A percentile compares a stretch with the other conserved stretches of the same genome.
These are phyloP conservation scores for Cyanoramphus novaezelandiae DNA, from an alignment of 2,113 vertebrate genomes.

Conservation along the genomic window DNA sequence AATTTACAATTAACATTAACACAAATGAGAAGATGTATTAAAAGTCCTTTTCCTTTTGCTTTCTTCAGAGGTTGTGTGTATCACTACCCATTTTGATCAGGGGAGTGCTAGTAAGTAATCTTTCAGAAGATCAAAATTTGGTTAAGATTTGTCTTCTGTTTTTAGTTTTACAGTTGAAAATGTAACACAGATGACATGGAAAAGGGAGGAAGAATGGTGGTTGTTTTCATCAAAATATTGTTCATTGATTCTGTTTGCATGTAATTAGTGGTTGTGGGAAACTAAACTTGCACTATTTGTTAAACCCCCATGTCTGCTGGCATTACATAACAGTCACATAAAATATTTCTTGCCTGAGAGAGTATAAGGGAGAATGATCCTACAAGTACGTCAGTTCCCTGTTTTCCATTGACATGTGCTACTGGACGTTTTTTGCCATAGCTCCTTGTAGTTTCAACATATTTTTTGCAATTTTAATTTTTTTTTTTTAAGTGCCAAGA, in stretches of 20 bases:
- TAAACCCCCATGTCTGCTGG: accelerated
- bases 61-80: neutral
- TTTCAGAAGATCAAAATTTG: neutral
- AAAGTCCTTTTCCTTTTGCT: neutral
- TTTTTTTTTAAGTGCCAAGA: neutral
- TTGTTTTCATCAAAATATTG: neutral
- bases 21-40: neutral
- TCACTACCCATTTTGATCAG: neutral
- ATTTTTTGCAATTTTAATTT: neutral
- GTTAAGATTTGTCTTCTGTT: neutral
- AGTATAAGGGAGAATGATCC: neutral
- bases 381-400: neutral
- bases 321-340: neutral
- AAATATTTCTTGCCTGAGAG: neutral
- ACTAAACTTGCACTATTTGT: neutral
- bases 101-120: neutral
- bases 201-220: neutral
- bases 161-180: neutral
- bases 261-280: neutral
- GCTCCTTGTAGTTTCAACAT: neutral
- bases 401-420: neutral
- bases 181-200: neutral
- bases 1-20: neutral
- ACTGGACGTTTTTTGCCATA: neutral
- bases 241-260: neutral